phyloP scores from a whole-genome alignment of 2,113 vertebrate genomes.

The Sinosuthora webbiana region DNA sequence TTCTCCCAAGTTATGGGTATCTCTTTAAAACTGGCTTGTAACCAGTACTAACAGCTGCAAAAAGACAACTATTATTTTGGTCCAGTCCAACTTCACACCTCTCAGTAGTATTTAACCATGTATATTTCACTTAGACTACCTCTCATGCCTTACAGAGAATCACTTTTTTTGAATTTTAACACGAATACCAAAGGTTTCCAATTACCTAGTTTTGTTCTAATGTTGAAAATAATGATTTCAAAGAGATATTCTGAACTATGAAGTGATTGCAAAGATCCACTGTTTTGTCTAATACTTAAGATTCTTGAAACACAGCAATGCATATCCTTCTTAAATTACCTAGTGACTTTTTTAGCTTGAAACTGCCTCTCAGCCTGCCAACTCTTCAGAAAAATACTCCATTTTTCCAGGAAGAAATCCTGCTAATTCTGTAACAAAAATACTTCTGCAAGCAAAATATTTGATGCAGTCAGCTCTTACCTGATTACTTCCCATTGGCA shows the following conservation, averaged over 20 bases:
- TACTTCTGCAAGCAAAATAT: not conserved
- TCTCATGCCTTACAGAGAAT: not conserved
- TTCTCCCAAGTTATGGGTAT: accelerated
- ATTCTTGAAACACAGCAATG: not conserved
- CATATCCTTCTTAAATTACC: not conserved
- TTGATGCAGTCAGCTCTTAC: slow-evolving; percentile 57
- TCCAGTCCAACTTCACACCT: not conserved
- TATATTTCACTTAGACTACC: not conserved
- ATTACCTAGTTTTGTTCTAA: not conserved
- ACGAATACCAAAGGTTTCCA: not conserved
- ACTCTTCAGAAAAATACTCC: not conserved
- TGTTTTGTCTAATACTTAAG: not conserved
- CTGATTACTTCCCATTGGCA: slow-evolving; percentile 75
- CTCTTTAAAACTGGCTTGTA: not conserved
- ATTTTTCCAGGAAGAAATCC: not conserved
- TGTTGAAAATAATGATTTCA: not conserved
- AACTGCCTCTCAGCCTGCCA: not conserved
- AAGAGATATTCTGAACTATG: not conserved
- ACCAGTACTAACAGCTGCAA: not conserved
- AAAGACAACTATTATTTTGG: not conserved
- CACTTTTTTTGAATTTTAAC: not conserved
- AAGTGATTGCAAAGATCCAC: not conserved
- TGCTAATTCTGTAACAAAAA: not conserved
- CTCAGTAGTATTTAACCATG: not conserved
- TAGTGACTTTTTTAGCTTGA: not conserved